phyloP scores from a whole-genome alignment of 2,888 invertebrate species.

The Noctua janthe region DNA sequence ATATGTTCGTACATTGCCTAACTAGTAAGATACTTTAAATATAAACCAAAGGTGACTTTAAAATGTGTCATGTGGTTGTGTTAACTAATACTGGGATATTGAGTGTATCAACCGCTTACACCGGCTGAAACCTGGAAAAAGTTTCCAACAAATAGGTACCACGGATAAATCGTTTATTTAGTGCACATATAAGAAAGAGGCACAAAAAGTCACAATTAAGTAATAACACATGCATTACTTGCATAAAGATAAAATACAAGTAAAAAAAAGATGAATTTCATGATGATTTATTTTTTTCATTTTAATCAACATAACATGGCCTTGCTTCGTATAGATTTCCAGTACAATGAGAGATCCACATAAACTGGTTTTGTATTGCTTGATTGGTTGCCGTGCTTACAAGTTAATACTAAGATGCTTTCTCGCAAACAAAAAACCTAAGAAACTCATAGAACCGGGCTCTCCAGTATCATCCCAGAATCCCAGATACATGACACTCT shows the following conservation, averaged over 20 bases:
- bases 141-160: too few species aligned
- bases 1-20: neutral
- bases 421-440: neutral
- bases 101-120: too few species aligned
- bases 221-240: neutral
- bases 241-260: neutral
- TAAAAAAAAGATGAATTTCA: neutral
- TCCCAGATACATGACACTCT: constrained; percentile 8
- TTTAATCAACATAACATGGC: too few species aligned
- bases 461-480: neutral
- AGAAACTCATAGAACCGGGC: neutral
- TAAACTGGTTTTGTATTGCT: too few species aligned
- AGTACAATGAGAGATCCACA: too few species aligned
- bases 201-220: neutral
- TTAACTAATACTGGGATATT: too few species aligned
- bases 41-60: too few species aligned
- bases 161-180: neutral
- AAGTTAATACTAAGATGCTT: neutral
- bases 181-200: neutral
- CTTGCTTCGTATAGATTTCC: too few species aligned
- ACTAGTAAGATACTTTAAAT: neutral
- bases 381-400: too few species aligned
- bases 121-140: too few species aligned
- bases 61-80: too few species aligned
- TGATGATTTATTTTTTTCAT: too few species aligned